Evolutionary conservation across 2,797 vertebrate genomes (phyloP), one percentile per base, ranked within the genome.

Genomic region (Catostomus latipinnis): DNA sequence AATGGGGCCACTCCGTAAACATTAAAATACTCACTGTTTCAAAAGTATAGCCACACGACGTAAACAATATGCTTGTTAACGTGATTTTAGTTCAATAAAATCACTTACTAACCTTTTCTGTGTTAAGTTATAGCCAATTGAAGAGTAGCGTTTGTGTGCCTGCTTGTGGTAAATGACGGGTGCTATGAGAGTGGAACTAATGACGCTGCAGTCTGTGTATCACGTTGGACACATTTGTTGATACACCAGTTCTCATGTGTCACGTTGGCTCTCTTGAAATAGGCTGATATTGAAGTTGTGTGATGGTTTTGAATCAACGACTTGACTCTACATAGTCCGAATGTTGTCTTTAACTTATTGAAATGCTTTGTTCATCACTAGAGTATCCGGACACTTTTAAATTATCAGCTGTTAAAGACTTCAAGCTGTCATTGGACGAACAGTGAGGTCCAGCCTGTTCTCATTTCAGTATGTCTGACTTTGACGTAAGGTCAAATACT

Each of bases 381-480:
- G 34, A 45, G 16, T 49, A 14, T 11, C 6, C 62, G 22, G 43
- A 18, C 1, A 7, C 16, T 56, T 75, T 66, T 56, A 12, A 18
- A 18, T 8, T 14, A 9, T 14, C 2, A 5, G 56, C 11, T 58
- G 10, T 70, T 8, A 6, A 46, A 53, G 50, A 60, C 3, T 53
- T 13, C 8, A 7, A 14, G 48, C 13, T 48, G 61, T 78, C 57
- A 53, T 61, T 70, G 57, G 67, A 2, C 10, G 53, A 6, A 11
- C n/a, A 18, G n/a, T 56, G 8, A 48, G 67, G 76, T 71, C 67
- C 54, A 14, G 6, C 56, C n/a, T 57, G 11, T 1, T 43, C 45
- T 73, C 10, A 62, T 73, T 10, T 11, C n/a, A 45, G 18, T 1
- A 85, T 83, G 81, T 83, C 68, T 14, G 78, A 62, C 6, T 65